These are phyloP conservation scores for Aleiodes leptofemur DNA, from an alignment of 2,888 invertebrate genomes.

Conservation along the genomic window DNA sequence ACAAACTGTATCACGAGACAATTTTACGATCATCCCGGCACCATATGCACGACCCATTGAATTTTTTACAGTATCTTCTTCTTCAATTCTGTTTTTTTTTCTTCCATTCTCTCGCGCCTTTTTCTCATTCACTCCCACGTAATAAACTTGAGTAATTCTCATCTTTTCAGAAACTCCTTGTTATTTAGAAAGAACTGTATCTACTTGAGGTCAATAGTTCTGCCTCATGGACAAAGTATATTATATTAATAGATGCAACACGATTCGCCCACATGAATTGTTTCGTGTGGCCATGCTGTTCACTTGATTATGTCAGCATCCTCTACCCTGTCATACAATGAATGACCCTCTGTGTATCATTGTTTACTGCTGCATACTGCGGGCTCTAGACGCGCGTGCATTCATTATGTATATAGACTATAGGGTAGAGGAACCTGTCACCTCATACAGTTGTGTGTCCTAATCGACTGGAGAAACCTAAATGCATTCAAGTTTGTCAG, in stretches of 20 bases:
- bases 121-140: constrained; percentile 31
- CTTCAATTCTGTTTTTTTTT: too few relatives aligned
- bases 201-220: constrained; percentile 18
- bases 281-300: constrained; percentile 1
- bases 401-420: constrained; percentile 24
- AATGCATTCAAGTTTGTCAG: constrained; percentile 18
- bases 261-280: constrained; percentile 15
- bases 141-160: background rate
- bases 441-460: constrained; percentile 62
- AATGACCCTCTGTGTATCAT: constrained; percentile 68
- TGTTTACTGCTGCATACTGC: constrained; percentile 61
- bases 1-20: constrained; percentile 43
- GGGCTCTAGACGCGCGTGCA: constrained; percentile 5
- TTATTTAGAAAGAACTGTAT: constrained; percentile 27
- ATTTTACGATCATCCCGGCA: constrained; percentile 11
- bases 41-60: too few relatives aligned
- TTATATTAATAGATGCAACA: constrained; percentile 1
- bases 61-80: too few relatives aligned
- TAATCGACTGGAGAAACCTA: constrained; percentile 62
- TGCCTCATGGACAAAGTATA: constrained; percentile 10
- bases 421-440: constrained; percentile 2
- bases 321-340: constrained; percentile 68
- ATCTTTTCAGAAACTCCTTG: background rate
- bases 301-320: constrained; percentile 73
- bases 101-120: constrained; percentile 1